Percentiles rank a stretch among this genome's conserved stretches.
Conservation (phyloP, 2,797 vertebrate genomes). For the Xenops minutus region DNA sequence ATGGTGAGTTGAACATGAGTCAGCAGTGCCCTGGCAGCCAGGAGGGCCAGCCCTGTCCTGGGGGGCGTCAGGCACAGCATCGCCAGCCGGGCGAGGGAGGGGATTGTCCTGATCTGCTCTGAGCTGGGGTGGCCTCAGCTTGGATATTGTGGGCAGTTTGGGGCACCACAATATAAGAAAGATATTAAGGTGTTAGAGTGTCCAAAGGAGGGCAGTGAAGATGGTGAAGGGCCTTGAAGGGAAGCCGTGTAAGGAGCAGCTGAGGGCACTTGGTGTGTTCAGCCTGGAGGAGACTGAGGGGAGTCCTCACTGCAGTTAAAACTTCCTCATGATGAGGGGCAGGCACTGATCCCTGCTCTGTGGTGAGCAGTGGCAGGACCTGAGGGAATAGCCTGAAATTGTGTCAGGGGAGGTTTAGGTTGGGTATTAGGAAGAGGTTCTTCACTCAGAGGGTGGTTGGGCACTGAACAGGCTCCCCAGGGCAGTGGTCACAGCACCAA, state of each 20-base stretch:
- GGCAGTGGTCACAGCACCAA: neutral
- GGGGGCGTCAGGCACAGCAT: neutral
- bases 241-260: neutral
- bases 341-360: neutral
- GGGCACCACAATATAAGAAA: neutral
- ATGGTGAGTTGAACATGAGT: neutral
- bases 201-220: neutral
- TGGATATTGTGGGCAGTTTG: neutral
- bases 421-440: neutral
- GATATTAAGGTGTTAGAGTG: neutral
- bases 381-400: neutral
- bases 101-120: neutral
- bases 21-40: neutral
- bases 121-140: neutral
- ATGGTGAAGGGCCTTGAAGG: neutral
- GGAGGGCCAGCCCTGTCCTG: neutral
- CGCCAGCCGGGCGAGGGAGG: neutral
- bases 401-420: neutral
- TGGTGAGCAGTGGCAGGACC: neutral
- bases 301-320: neutral
- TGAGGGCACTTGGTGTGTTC: neutral
- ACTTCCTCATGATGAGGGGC: neutral
- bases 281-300: neutral
- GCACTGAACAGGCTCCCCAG: neutral
- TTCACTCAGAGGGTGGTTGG: neutral